These are phyloP conservation scores for Falco rusticolus DNA, from an alignment of 2,797 vertebrate genomes.

Conservation along the genomic window DNA sequence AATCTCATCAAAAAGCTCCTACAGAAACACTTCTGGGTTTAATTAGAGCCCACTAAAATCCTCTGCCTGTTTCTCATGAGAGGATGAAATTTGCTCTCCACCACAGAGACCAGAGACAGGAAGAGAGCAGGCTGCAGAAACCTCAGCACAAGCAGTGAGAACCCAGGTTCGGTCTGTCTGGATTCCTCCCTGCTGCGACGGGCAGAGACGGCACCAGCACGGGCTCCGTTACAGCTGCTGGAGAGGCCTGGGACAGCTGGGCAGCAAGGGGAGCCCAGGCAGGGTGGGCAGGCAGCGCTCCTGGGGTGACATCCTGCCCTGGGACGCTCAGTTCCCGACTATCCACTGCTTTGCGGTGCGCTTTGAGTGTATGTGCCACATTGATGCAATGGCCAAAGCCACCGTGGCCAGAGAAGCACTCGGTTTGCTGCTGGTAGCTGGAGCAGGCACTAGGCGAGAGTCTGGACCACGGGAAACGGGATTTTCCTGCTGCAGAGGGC, in stretches of 20 bases:
- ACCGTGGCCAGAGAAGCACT: background rate
- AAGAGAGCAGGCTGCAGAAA: background rate
- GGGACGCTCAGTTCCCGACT: background rate
- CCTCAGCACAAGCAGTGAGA: fast-evolving
- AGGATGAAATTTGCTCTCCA: background rate
- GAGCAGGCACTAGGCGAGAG: background rate
- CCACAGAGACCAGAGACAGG: background rate
- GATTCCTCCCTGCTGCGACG: background rate
- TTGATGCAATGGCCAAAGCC: background rate
- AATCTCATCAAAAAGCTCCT: background rate
- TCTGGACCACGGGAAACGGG: background rate
- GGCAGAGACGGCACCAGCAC: background rate
- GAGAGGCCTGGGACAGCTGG: background rate
- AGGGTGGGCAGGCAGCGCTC: background rate
- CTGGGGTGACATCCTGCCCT: background rate
- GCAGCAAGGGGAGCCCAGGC: background rate
- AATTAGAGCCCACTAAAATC: background rate
- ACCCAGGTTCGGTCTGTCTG: background rate
- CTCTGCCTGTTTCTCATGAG: background rate
- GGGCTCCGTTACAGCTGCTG: background rate
- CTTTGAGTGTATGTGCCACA: fast-evolving
- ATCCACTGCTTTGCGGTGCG: fast-evolving
- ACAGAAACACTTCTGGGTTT: background rate
- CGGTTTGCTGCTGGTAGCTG: fast-evolving
- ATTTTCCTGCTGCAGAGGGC: background rate